Evolutionary conservation across 2,113 vertebrate species (phyloP).

Genomic region (Myrmecophaga tridactyla): DNA sequence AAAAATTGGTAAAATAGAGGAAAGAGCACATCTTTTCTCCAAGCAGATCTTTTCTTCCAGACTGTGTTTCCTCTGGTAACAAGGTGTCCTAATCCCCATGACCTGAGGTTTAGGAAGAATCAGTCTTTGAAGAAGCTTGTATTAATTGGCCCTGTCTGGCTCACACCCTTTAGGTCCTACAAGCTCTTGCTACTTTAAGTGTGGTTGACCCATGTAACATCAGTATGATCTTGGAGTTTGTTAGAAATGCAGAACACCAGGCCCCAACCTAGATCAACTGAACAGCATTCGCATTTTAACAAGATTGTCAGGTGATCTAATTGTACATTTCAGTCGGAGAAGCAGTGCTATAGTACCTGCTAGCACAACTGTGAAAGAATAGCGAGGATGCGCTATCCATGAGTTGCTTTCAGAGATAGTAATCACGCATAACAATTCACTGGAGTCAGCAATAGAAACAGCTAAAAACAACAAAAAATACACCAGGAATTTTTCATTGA

Average conservation of each 20-base stretch:
- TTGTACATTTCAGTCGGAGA: fast-evolving
- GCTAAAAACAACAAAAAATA: not conserved
- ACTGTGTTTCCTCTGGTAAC: fast-evolving
- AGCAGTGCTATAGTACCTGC: not conserved
- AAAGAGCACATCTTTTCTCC: not conserved
- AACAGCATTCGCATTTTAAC: not conserved
- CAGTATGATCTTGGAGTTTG: fast-evolving
- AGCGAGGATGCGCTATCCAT: not conserved
- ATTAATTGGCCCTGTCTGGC: not conserved
- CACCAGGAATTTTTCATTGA: not conserved
- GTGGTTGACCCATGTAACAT: fast-evolving
- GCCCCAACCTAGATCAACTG: not conserved
- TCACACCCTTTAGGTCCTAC: fast-evolving
- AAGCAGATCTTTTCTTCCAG: not conserved
- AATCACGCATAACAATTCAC: not conserved
- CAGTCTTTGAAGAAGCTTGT: too few relatives aligned
- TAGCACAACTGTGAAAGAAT: not conserved
- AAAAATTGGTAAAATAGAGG: not conserved
- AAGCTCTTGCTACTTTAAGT: not conserved
- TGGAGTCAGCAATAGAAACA: not conserved
- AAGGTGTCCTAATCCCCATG: too few relatives aligned
- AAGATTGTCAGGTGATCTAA: not conserved
- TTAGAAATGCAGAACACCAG: not conserved
- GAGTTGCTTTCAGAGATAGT: not conserved
- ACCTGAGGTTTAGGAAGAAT: not conserved